Percentiles rank a stretch among this genome's conserved stretches.
Conservation (phyloP, 2,797 vertebrate genomes). For the Rhinichthys osculus region DNA sequence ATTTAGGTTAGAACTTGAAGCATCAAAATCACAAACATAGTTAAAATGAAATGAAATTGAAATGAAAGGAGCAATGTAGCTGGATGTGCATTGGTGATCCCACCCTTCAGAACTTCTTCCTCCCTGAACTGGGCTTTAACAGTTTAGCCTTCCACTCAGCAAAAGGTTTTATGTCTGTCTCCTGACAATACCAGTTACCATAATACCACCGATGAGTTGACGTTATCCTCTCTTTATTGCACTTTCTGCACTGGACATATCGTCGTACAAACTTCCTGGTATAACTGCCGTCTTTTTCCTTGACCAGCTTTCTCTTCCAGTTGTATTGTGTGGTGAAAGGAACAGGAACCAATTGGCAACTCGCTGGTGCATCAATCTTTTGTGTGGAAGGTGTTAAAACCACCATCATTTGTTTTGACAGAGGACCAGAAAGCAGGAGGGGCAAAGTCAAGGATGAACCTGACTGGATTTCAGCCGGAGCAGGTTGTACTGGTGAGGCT, state of each 20-base stretch:
- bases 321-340: not conserved
- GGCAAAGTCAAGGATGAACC: not conserved
- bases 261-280: not conserved
- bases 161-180: not conserved
- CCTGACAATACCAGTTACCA: not conserved
- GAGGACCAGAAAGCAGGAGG: not conserved
- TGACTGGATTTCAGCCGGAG: not conserved
- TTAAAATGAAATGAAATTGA: not conserved
- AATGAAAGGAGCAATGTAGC: not conserved
- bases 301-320: not conserved
- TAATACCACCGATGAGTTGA: not conserved
- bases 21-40: not conserved
- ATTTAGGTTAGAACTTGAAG: not conserved
- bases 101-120: not conserved
- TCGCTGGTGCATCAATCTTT: not conserved
- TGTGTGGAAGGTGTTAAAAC: not conserved
- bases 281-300: not conserved
- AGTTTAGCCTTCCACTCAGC: not conserved
- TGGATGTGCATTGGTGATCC: not conserved
- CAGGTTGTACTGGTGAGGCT: not conserved
- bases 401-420: not conserved
- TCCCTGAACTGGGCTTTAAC: not conserved
- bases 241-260: not conserved
- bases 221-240: not conserved
- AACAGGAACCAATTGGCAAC: not conserved